Base-by-base conservation (phyloP, 2,888 invertebrate species). In the Branchipolynoe longqiensis region DNA sequence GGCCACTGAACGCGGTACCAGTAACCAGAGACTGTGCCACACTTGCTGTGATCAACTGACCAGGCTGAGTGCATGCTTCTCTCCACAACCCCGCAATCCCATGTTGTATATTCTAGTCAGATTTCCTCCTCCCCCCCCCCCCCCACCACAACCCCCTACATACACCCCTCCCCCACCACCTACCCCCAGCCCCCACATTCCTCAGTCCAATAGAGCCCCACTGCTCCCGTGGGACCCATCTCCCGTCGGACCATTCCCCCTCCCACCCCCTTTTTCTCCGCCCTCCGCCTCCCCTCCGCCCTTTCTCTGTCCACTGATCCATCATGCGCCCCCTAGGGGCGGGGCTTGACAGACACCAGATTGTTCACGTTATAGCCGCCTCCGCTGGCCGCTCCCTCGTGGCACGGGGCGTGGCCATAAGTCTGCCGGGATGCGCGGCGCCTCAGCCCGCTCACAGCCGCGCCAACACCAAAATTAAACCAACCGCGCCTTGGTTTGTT, bases 341-440 rank as follows among this genome's bases (percentile, higher is more conserved):
- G 3, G 1, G 2, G 28, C 62, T 62, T 62, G 62, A 62, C 62
- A 62, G 62, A 62, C 62, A 62, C 62, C 62, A 62, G 62, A 62
- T 62, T 62, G 62, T 62, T 25, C 62, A 62, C 25, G 62, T 62
- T 62, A n/a, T n/a, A 62, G 62, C 62, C 62, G 31, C 14, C 62
- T 4, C 14, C 28, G 62, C 62, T 18, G 62, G 62, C 62, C 62
- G 28, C 62, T 4, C 62, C n/a, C n/a, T 2, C 18, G 48, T 62
- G 62, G 62, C 62, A 25, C 31, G 62, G 28, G 28, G n/a, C 62
- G 62, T 31, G 62, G 1, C 62, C 31, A 31, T 56, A 56, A 56
- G 56, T 56, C 56, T 56, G 3, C 56, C 18, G 18, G 56, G n/a
- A 22, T 22, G 56, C 12, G 25, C 56, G 3, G 56, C n/a, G n/a